These are phyloP conservation scores for Halichoeres trimaculatus DNA, from an alignment of 2,113 vertebrate genomes.

Conservation along the genomic window DNA sequence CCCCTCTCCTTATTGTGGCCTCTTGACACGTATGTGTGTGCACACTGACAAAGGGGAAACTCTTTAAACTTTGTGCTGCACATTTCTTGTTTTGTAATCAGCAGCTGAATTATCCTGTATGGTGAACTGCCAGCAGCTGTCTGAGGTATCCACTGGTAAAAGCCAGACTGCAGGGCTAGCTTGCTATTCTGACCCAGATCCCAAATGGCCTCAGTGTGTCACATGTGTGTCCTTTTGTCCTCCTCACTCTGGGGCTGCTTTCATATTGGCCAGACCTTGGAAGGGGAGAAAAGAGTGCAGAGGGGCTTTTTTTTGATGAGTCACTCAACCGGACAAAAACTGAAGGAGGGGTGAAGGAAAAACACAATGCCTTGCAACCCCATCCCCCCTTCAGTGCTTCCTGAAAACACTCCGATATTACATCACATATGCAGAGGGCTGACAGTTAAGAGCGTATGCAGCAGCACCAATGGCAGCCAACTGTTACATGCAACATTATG, in stretches of 20 bases:
- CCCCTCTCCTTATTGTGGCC: slow-evolving; percentile 41
- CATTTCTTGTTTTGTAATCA: background rate
- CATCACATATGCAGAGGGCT: slow-evolving; percentile 47
- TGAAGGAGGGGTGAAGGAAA: slow-evolving; percentile 56
- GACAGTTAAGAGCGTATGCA: slow-evolving; percentile 23
- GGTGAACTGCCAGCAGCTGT: slow-evolving; percentile 39
- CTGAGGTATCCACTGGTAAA: slow-evolving; percentile 44
- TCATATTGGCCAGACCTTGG: slow-evolving; percentile 59
- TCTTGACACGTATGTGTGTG: slow-evolving; percentile 32
- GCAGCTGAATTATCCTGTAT: background rate
- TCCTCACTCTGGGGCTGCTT: slow-evolving; percentile 60
- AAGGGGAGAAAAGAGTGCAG: slow-evolving; percentile 47
- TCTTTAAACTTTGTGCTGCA: background rate
- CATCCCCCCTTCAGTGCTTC: slow-evolving; percentile 18
- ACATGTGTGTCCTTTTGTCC: slow-evolving; percentile 73
- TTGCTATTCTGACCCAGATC: slow-evolving; percentile 78
- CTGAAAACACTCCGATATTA: slow-evolving; percentile 57
- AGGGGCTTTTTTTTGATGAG: slow-evolving; percentile 72
- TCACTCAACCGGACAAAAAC: slow-evolving; percentile 76
- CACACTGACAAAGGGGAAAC: background rate
- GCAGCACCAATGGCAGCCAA: slow-evolving; percentile 34
- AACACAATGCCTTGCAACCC: slow-evolving; percentile 54
- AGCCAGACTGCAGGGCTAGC: slow-evolving; percentile 51
- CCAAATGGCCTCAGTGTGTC: slow-evolving; percentile 69
- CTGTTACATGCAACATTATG: slow-evolving; percentile 40